Evolutionary conservation across 1,140 invertebrate genomes (phyloP), one percentile per base, ranked within the genome.

Genomic region (Charaxes varanes): DNA sequence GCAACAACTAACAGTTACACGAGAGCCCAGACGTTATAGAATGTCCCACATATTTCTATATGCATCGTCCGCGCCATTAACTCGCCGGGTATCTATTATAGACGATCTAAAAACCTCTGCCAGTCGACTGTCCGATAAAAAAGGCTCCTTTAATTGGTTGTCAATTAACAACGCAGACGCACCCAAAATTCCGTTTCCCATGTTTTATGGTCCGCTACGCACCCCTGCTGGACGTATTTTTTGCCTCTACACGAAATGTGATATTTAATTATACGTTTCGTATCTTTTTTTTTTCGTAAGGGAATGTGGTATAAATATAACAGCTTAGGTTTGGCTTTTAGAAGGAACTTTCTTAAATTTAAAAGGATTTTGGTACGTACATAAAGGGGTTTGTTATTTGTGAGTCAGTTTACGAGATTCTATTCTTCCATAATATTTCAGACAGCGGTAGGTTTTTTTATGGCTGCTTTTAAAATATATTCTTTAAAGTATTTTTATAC

Each of bases 191-290:
- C 10, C n/a, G 21, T 15, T 46, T 47, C 44, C 32, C 36, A 48
- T 44, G 38, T 38, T 35, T 49, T 53, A 53, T 38, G 51, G 36
- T 53, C 18, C 33, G 38, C 35, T 49, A 41, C 32, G 36, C 45
- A 49, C 41, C 45, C 45, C 37, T 32, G 18, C 26, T 11, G n/a
- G 21, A 24, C 5, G 7, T 18, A 28, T 30, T 32, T 41, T 22
- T 30, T 41, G 8, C 12, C 5, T 28, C 15, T 14, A 28, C 7
- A 28, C 14, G 13, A 28, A 28, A 15, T 15, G 7, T 31, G n/a
- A 17, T 31, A 3, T 10, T 31, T 31, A 31, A 31, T 31, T n/a
- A n/a, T n/a, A n/a, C n/a, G n/a, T n/a, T n/a, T n/a, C n/a, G n/a
- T n/a, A n/a, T n/a, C n/a, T n/a, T n/a, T n/a, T n/a, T n/a, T n/a